A percentile compares a stretch with the other conserved stretches of the same genome.
Conservation (phyloP, 2,113 vertebrate species). For the Microcebus jonahi region DNA sequence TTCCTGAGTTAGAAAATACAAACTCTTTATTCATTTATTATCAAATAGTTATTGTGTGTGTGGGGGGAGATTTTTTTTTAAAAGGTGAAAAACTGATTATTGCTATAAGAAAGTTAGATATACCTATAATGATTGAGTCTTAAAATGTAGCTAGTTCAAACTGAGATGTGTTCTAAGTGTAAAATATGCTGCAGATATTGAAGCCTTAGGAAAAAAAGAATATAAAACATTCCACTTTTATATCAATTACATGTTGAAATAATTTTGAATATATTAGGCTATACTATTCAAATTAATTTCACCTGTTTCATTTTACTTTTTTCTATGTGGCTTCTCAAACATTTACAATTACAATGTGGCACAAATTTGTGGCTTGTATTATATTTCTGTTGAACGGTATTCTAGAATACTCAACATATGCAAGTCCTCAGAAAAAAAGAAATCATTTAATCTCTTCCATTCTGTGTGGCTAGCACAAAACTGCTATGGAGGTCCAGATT, state of each 20-base stretch:
- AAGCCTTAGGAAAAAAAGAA: background rate
- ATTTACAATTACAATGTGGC: background rate
- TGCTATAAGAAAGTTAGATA: background rate
- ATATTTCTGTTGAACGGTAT: background rate
- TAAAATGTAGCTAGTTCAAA: background rate
- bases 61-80: background rate
- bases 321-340: background rate
- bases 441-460: background rate
- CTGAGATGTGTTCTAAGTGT: background rate
- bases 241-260: background rate
- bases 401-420: background rate
- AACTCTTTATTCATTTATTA: background rate
- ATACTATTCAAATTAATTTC: background rate
- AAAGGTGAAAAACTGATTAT: background rate
- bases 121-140: background rate
- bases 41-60: background rate
- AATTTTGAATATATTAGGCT: background rate
- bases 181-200: background rate
- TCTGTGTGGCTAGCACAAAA: background rate
- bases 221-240: background rate
- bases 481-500: background rate
- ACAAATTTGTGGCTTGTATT: background rate
- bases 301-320: background rate
- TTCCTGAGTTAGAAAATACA: background rate
- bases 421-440: background rate